Evolutionary conservation across 2,888 invertebrate species (phyloP), one percentile per base, ranked within the genome.

Genomic region (Erebia aethiops): DNA sequence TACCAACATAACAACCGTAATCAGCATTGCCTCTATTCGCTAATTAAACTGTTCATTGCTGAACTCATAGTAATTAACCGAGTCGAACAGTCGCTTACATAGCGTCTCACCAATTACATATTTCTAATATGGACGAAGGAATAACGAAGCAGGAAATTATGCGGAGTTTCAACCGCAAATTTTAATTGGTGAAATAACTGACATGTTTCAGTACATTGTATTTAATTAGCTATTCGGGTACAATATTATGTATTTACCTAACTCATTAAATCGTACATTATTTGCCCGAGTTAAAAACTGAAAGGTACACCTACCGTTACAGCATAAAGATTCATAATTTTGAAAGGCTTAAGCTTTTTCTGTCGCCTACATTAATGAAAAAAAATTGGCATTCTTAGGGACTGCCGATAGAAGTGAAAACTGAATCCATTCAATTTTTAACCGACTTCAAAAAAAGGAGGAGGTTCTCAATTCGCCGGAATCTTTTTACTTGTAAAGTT

Each of bases 41-140:
- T 89, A 88, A 91, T 90, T 89, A 88, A 84, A 84, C 82, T 81
- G 82, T 88, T 87, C 88, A 90, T 88, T 88, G 83, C 81, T 77
- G 79, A 82, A 86, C 88, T 85, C 86, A 84, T 81, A 78, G 79
- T 78, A 82, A 81, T 80, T 81, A 80, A 79, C 78, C 76, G 75
- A 75, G 73, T 71, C 76, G 64, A 74, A 72, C 71, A 71, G 72
- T 72, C 67, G 76, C 74, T 67, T 71, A 74, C 75, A 77, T 75
- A 75, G 77, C 74, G 74, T 72, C 75, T 72, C 74, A 72, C 72
- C 67, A 68, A 70, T 73, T 75, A 70, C 71, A 69, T 75, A 76
- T 77, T 77, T 77, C 77, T 78, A 78, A 78, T 78, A 75, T 75
- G 76, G 74, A 70, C 72, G 73, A 75, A 70, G 74, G 73, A 74